A percentile compares a stretch with the other conserved stretches of the same genome.
Conservation (phyloP, 2,888 invertebrate species). For the Bhutanitis thaidina region DNA sequence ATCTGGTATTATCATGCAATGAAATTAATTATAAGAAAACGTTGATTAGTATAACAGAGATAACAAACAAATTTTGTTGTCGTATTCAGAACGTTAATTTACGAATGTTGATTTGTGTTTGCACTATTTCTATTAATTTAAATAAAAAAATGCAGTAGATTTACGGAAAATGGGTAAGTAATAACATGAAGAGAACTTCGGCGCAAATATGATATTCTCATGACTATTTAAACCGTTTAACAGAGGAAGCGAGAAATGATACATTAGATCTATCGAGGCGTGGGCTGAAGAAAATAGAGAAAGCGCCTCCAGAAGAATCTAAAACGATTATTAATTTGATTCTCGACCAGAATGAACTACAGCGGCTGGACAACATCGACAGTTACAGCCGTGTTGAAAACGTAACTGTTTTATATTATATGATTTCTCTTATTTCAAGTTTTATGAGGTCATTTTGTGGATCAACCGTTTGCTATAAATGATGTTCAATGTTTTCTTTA, state of each 20-base stretch:
- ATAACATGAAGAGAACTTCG: not conserved
- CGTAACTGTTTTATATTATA: too few species aligned
- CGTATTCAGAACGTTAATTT: constrained; percentile 45
- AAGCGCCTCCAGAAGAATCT: constrained; percentile 84
- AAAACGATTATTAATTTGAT: constrained; percentile 85
- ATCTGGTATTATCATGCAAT: too few species aligned
- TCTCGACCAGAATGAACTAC: constrained; percentile 92
- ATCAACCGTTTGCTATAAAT: too few species aligned
- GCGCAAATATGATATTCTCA: constrained; percentile 17
- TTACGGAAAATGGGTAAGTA: constrained; percentile 53
- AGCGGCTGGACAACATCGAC: constrained; percentile 92
- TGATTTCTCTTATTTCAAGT: too few species aligned
- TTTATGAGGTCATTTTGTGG: too few species aligned
- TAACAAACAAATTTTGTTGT: constrained; percentile 20
- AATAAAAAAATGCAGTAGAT: constrained; percentile 43
- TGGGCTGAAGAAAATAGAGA: constrained; percentile 89
- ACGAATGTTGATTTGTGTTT: constrained; percentile 54
- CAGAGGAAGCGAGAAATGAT: constrained; percentile 54
- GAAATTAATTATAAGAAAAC: too few species aligned
- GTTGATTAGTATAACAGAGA: too few species aligned
- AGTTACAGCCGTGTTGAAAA: constrained; percentile 88
- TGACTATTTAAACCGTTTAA: constrained; percentile 17
- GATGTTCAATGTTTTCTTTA: too few species aligned
- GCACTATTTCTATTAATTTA: constrained; percentile 35
- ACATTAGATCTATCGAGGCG: constrained; percentile 88